Evolutionary conservation across 2,888 invertebrate genomes (phyloP), one percentile per base, ranked within the genome.

Genomic region (Amaurobius ferox): DNA sequence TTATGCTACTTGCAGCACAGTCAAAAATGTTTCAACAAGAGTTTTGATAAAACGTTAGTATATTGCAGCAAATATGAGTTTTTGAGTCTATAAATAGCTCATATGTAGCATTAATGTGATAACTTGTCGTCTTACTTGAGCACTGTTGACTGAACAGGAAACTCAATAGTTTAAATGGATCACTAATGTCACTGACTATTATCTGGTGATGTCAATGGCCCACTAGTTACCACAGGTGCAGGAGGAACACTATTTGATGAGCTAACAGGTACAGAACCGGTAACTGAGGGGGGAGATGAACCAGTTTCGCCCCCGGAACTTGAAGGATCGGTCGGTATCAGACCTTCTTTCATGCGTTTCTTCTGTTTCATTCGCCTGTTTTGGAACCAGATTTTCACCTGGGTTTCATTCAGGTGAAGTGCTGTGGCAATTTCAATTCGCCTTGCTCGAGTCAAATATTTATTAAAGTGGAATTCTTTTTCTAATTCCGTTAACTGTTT

Each of bases 391-490:
- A 98, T 98, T 30, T 88, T 88, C 0, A 88, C 88, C 93, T 99
- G 98, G 0, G 98, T 98, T 92, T 99, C 99, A 92, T 98, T 99
- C 70, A 99, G 94, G 91, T 98, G 97, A 78, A 99, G 93, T 1
- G 98, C 96, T 5, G 97, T 96, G 0, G 99, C 99, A 89, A 99
- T 99, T 92, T 99, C 99, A 91, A 99, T 98, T 90, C 99, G 94
- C 89, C 99, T 93, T 48, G 98, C 98, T 89, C 99, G 93, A 44
- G 99, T 99, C 90, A 99, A 94, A 93, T 99, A 99, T 92, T 98
- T 98, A 93, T 98, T 98, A 92, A 98, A 99, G 92, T 99, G 98
- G 93, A 99, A 99, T 92, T 99, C 99, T 91, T 99, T 99, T 92
- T 99, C 99, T 89, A 99, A 93, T 92, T 99, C 99, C 1, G 99